Conservation (phyloP, 2,888 invertebrate species). For the Drosophila subquinaria region DNA sequence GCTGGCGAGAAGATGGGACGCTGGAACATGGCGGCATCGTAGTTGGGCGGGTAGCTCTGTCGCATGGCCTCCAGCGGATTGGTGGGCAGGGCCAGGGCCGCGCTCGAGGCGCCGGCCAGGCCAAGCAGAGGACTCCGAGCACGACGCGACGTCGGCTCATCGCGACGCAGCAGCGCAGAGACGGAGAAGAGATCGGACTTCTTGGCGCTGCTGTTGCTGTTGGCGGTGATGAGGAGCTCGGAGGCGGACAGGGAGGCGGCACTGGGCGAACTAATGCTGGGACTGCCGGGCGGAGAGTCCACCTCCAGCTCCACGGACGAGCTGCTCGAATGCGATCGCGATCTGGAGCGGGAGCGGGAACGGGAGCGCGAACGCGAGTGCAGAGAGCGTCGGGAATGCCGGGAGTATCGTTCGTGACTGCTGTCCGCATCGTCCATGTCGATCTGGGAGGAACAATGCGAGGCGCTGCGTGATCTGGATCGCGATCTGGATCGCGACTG, state of each 20-base stretch:
- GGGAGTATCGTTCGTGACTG: conserved; percentile 64
- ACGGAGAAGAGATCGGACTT: conserved; percentile 94
- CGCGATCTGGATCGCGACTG: conserved; percentile 78
- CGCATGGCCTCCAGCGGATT: conserved; percentile 86
- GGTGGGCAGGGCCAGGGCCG: conserved; percentile 59
- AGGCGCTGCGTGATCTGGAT: conserved; percentile 81
- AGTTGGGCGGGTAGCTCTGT: conserved; percentile 84
- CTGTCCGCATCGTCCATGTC: conserved; percentile 81
- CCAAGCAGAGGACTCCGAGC: conserved; percentile 56
- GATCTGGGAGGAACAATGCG: conserved; percentile 78
- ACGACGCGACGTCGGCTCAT: conserved; percentile 86
- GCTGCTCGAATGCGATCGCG: conserved; percentile 80
- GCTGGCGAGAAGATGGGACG: conserved; percentile 85
- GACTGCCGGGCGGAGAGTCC: conserved; percentile 88
- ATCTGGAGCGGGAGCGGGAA: conserved; percentile 63
- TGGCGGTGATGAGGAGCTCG: conserved; percentile 84
- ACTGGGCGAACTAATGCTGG: conserved; percentile 78
- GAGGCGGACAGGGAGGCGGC: conserved; percentile 74
- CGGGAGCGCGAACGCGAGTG: conserved; percentile 74
- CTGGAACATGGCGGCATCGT: conserved; percentile 85
- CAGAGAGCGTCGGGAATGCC: conserved; percentile 71
- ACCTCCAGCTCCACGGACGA: conserved; percentile 92
- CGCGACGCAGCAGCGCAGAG: conserved; percentile 92
- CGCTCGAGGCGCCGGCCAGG: conserved; percentile 48
- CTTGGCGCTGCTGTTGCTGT: conserved; percentile 86